These are phyloP conservation scores for Eidolon dupreanum DNA, from an alignment of 2,797 vertebrate species.

Conservation along the genomic window DNA sequence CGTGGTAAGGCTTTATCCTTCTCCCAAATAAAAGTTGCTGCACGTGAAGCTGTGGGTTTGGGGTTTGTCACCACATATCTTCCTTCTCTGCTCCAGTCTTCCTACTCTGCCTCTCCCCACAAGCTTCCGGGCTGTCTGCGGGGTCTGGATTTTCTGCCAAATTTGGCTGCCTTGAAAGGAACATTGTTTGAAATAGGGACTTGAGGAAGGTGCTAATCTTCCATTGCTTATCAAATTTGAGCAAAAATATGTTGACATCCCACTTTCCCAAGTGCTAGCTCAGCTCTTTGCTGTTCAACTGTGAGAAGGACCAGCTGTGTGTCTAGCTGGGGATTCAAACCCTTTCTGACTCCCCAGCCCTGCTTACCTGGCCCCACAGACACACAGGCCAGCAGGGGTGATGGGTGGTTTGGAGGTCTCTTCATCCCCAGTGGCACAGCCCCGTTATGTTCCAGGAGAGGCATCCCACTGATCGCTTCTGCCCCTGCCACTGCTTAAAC, in stretches of 20 bases:
- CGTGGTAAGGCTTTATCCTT: neutral
- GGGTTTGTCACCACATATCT: neutral
- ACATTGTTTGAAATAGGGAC: slow-evolving; percentile 63
- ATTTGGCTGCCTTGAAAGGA: slow-evolving; percentile 76
- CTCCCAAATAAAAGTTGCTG: neutral
- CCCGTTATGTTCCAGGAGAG: slow-evolving; percentile 14
- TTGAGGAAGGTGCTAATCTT: slow-evolving; percentile 79
- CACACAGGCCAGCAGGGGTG: neutral
- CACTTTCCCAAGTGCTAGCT: slow-evolving; percentile 73
- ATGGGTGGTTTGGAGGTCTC: neutral
- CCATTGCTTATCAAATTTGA: slow-evolving; percentile 69
- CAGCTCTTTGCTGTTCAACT: slow-evolving; percentile 58
- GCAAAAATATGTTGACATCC: slow-evolving; percentile 77
- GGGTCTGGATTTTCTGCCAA: slow-evolving; percentile 72
- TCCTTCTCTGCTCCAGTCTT: neutral
- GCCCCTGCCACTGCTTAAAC: slow-evolving; percentile 49
- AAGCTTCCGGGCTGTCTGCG: slow-evolving; percentile 72
- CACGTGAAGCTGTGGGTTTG: neutral
- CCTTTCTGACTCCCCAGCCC: neutral
- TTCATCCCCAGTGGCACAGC: neutral
- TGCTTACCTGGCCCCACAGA: neutral
- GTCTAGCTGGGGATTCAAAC: neutral
- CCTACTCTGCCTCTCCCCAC: neutral
- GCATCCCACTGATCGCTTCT: neutral
- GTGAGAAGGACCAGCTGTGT: slow-evolving; percentile 50